Conservation (phyloP, 2,113 vertebrate genomes). For the western clawed frog (Xenopus tropicalis) region UCB_Xtro_10.0 CM004447.2:23168001-23168500, state of each 20-base stretch:
- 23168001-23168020: slow-evolving; percentile 11
- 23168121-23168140: slow-evolving; percentile 31
- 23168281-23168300: slow-evolving; percentile 41
- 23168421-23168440: slow-evolving; percentile 27
- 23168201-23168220: slow-evolving; percentile 43
- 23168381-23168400: slow-evolving; percentile 35
- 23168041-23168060: slow-evolving; percentile 16
- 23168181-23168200: slow-evolving; percentile 36
- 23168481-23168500: slow-evolving; percentile 1
- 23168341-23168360: slow-evolving; percentile 41
- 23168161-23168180: slow-evolving; percentile 35
- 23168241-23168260: slow-evolving; percentile 38
- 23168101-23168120: slow-evolving; percentile 5
- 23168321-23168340: slow-evolving; percentile 37
- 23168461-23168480: slow-evolving; percentile 14
- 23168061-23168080: slow-evolving; percentile 33
- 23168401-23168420: slow-evolving; percentile 46
- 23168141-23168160: slow-evolving; percentile 30
- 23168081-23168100: slow-evolving; percentile 25
- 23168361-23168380: slow-evolving; percentile 32
- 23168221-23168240: slow-evolving; percentile 36
- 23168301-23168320: slow-evolving; percentile 38
- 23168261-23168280: slow-evolving; percentile 39
- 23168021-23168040: slow-evolving; percentile 15
- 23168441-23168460: slow-evolving; percentile 17